Conservation (phyloP, 2,888 invertebrate genomes). For the Rhagonycha lutea region DNA sequence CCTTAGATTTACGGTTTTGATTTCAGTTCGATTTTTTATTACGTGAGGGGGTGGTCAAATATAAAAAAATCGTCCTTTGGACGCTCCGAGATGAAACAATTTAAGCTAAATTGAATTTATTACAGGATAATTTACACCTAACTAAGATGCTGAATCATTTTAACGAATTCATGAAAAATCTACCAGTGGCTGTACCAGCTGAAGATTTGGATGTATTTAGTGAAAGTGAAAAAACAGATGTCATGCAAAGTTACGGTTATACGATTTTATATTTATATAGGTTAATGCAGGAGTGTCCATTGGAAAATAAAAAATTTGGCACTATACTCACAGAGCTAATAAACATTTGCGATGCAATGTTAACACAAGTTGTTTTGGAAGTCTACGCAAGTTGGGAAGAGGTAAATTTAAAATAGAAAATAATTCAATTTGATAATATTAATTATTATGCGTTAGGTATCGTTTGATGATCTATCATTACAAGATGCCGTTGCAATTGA, state of each 20-base stretch:
- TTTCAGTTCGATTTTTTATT: no score
- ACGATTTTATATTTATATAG: constrained; percentile 43
- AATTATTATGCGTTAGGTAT: constrained; percentile 16
- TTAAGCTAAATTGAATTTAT: no score
- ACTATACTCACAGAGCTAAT: constrained; percentile 41
- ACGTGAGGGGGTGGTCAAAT: no score
- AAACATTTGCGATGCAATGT: constrained; percentile 36
- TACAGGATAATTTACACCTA: neutral
- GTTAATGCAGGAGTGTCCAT: constrained; percentile 36
- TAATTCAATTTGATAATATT: neutral
- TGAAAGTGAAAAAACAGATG: constrained; percentile 36
- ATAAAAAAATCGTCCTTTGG: no score
- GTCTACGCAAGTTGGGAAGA: constrained; percentile 51
- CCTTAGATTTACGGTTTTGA: no score
- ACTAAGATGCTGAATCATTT: constrained; percentile 30
- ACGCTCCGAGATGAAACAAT: no score
- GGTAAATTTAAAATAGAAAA: constrained; percentile 36
- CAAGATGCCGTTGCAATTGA: constrained; percentile 45
- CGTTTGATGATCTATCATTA: constrained; percentile 40
- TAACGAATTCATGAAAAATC: constrained; percentile 35
- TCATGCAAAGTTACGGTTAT: constrained; percentile 44
- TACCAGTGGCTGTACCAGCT: constrained; percentile 40
- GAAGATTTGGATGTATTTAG: constrained; percentile 37
- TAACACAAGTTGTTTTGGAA: constrained; percentile 45
- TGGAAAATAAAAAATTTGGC: constrained; percentile 30